Evolutionary conservation across 2,113 vertebrate genomes (phyloP).

Genomic region (Dromaius novaehollandiae): DNA sequence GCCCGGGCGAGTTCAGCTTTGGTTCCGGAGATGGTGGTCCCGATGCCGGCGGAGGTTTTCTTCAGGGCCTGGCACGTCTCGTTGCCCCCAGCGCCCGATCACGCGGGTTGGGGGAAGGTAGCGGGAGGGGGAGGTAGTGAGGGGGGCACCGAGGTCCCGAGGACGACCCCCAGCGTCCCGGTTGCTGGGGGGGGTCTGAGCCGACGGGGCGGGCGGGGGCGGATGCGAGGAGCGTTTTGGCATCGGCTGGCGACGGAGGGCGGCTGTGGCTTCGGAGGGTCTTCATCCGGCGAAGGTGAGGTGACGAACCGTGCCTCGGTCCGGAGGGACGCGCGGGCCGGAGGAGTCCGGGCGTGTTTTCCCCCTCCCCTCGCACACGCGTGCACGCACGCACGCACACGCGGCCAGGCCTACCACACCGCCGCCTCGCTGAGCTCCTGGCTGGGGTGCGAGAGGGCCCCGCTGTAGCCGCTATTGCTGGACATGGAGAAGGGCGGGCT

Average conservation of each 20-base stretch:
- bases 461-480: conserved; percentile 92
- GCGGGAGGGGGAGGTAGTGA: not conserved
- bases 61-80: not conserved
- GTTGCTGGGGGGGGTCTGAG: not conserved
- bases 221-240: not conserved
- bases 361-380: not conserved
- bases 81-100: not conserved
- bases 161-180: not conserved
- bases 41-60: not conserved
- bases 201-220: not conserved
- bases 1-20: conserved; percentile 64
- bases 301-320: not conserved
- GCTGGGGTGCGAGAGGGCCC: conserved; percentile 90
- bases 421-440: conserved; percentile 93
- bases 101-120: not conserved
- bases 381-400: not conserved
- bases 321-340: not conserved
- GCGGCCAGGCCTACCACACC: conserved; percentile 85
- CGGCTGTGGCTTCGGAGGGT: not conserved
- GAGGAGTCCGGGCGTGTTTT: not conserved
- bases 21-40: conserved; percentile 60
- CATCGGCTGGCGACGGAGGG: not conserved
- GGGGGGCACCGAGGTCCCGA: not conserved
- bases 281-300: not conserved
- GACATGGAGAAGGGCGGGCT: conserved; percentile 95